Evolutionary conservation across 2,113 vertebrate species (phyloP).

Genomic region (Falcunculus frontatus): DNA sequence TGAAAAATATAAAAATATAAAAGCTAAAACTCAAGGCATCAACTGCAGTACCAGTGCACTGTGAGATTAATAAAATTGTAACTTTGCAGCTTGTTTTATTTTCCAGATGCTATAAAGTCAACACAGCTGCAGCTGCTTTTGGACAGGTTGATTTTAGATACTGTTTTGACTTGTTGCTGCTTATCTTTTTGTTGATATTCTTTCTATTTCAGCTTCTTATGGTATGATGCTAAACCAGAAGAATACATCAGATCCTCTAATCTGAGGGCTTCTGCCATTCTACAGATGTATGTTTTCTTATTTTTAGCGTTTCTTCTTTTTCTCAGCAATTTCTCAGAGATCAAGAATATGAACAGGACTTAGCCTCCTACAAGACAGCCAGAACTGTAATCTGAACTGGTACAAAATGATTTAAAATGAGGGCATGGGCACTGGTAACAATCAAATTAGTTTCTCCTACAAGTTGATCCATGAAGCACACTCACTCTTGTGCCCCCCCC

Average conservation of each 20-base stretch:
- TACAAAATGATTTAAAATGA: neutral
- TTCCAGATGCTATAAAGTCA: neutral
- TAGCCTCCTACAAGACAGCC: neutral
- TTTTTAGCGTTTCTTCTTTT: neutral
- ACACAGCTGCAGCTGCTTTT: neutral
- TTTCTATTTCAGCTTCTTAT: neutral
- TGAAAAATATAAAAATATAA: too few species aligned
- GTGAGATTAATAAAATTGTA: neutral
- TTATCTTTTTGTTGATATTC: neutral
- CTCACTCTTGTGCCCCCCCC: neutral
- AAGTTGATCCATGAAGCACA: neutral
- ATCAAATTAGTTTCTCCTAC: neutral
- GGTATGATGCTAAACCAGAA: neutral
- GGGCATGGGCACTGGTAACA: neutral
- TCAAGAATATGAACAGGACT: neutral
- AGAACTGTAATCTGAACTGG: neutral
- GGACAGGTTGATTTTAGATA: neutral
- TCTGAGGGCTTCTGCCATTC: neutral
- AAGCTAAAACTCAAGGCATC: too few species aligned
- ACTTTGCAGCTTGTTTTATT: neutral
- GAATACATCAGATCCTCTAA: neutral
- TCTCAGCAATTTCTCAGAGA: neutral
- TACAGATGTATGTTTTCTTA: neutral
- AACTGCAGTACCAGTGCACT: neutral
- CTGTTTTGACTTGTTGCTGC: neutral